These are phyloP conservation scores for Hyperoodon ampullatus DNA, from an alignment of 2,113 vertebrate species.

Conservation along the genomic window DNA sequence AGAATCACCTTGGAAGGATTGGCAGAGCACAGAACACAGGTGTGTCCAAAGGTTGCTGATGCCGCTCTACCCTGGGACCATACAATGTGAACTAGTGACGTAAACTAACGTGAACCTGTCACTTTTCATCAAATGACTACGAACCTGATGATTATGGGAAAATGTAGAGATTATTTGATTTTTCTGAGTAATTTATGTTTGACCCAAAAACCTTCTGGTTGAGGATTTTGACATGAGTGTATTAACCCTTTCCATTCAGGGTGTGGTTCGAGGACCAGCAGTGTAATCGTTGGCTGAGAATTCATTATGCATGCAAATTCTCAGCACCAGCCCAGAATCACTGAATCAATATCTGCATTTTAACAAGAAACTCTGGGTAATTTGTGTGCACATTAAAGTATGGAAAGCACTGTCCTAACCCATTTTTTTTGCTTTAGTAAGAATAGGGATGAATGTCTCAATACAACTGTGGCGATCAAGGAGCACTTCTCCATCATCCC, in stretches of 20 bases:
- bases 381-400: no score
- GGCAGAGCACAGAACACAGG: background rate
- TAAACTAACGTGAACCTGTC: background rate
- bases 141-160: background rate
- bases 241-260: background rate
- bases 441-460: background rate
- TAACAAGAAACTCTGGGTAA: background rate
- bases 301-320: background rate
- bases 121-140: background rate
- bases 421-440: background rate
- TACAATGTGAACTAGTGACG: background rate
- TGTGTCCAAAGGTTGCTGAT: background rate
- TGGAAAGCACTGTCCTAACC: background rate
- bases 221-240: background rate
- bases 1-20: background rate
- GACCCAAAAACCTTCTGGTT: background rate
- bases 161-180: background rate
- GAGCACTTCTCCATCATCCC: background rate
- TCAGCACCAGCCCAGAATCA: background rate
- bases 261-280: background rate
- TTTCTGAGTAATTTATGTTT: constrained; percentile 7
- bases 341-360: background rate
- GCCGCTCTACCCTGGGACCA: background rate
- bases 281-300: background rate
- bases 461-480: background rate